Conservation (phyloP, 2,888 invertebrate genomes). For the Dichetophora obliterata region DNA sequence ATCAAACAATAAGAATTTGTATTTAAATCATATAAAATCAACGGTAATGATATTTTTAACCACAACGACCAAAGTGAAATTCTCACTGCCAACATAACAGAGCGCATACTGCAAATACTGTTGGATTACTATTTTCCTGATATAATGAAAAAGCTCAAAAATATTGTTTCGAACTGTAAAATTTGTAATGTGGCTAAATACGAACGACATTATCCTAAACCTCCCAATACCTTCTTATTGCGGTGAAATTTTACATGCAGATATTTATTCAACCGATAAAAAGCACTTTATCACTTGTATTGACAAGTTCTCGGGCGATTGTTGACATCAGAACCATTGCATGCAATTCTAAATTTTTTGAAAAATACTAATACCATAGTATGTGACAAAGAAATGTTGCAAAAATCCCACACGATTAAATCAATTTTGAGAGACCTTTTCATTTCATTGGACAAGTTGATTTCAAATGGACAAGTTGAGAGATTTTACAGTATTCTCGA, state of each 20-base stretch:
- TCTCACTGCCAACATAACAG: no score
- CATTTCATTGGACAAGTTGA: slow-evolving; percentile 9
- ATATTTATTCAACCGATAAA: neutral
- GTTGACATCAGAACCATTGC: slow-evolving; percentile 35
- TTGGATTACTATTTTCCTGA: neutral
- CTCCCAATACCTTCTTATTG: neutral
- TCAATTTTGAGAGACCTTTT: slow-evolving; percentile 37
- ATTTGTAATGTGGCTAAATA: neutral
- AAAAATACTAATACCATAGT: slow-evolving; percentile 38
- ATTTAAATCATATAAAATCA: no score
- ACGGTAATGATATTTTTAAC: no score
- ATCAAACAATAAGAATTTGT: no score
- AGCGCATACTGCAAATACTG: neutral
- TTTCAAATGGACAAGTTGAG: slow-evolving; percentile 42
- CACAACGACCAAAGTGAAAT: no score
- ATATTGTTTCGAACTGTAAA: neutral
- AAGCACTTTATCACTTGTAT: neutral
- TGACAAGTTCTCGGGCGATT: slow-evolving; percentile 30
- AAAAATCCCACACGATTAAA: slow-evolving; percentile 5
- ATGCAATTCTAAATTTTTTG: slow-evolving; percentile 29
- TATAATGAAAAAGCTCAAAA: neutral
- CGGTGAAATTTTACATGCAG: neutral
- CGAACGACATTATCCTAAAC: neutral
- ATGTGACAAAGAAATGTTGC: slow-evolving; percentile 38
- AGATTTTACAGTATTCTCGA: slow-evolving; percentile 43